Evolutionary conservation across 2,888 invertebrate genomes (phyloP).

Genomic region (Elaeidobius kamerunicus): DNA sequence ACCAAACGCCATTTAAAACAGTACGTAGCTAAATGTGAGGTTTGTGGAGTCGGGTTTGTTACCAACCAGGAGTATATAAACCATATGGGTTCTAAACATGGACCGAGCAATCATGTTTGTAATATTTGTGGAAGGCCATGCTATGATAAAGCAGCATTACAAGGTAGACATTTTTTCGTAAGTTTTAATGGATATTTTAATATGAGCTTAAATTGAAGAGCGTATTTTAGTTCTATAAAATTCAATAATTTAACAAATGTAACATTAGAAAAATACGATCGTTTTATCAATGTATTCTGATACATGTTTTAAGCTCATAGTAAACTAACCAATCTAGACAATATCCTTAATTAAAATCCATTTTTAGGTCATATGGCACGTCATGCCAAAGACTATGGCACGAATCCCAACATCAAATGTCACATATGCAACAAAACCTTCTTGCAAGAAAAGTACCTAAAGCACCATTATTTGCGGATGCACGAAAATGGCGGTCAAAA

Average conservation of each 20-base stretch:
- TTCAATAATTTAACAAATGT: too few species aligned
- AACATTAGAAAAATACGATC: too few species aligned
- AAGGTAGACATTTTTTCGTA: too few species aligned
- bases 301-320: too few species aligned
- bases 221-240: too few species aligned
- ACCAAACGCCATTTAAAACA: constrained; percentile 54
- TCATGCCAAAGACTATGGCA: constrained; percentile 37
- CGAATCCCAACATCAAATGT: constrained; percentile 42
- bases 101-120: constrained; percentile 37
- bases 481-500: constrained; percentile 40
- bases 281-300: too few species aligned
- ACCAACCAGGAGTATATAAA: constrained; percentile 41
- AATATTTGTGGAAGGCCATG: constrained; percentile 40
- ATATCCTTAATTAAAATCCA: too few species aligned
- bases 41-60: constrained; percentile 40
- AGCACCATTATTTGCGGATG: constrained; percentile 37
- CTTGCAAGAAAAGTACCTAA: constrained; percentile 38
- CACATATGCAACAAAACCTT: constrained; percentile 41
- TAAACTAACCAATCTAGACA: too few species aligned
- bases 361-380: constrained; percentile 38
- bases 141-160: constrained; percentile 38
- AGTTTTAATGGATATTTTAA: too few species aligned
- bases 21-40: constrained; percentile 52
- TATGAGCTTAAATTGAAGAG: too few species aligned
- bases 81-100: constrained; percentile 40